phyloP scores from a whole-genome alignment of 2,797 vertebrate species.

The Spondyliosoma cantharus region DNA sequence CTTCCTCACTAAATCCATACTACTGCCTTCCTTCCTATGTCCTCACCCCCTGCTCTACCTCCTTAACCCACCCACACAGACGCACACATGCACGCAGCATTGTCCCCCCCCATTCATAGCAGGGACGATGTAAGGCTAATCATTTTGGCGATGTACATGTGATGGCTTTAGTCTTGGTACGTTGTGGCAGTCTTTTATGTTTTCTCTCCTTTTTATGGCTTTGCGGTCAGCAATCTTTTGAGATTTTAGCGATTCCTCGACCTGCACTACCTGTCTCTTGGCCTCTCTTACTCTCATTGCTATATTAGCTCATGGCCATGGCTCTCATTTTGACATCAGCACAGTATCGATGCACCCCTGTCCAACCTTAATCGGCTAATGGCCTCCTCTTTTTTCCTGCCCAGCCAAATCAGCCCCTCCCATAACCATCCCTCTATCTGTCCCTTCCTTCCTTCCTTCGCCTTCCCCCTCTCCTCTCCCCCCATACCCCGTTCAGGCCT shows the following conservation, averaged over 20 bases:
- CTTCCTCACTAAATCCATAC: constrained; percentile 71
- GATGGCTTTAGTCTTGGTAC: constrained; percentile 58
- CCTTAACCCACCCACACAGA: constrained; percentile 63
- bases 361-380: constrained; percentile 87
- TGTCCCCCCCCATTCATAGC: constrained; percentile 20
- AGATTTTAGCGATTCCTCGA: constrained; percentile 71
- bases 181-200: constrained; percentile 65
- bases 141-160: constrained; percentile 59
- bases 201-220: constrained; percentile 65
- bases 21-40: constrained; percentile 66
- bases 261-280: constrained; percentile 59
- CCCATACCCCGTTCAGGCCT: constrained; percentile 63
- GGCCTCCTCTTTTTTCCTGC: constrained; percentile 82
- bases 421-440: constrained; percentile 69
- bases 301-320: constrained; percentile 79
- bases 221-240: constrained; percentile 66
- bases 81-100: constrained; percentile 11
- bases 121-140: constrained; percentile 57
- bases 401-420: constrained; percentile 79
- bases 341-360: constrained; percentile 84
- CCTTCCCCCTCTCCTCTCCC: constrained; percentile 67
- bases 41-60: constrained; percentile 66
- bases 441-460: constrained; percentile 70
- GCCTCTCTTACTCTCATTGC: constrained; percentile 67
- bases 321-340: constrained; percentile 82